These are phyloP conservation scores for Pyrocoelia pectoralis DNA, from an alignment of 2,888 invertebrate genomes.

Conservation along the genomic window DNA sequence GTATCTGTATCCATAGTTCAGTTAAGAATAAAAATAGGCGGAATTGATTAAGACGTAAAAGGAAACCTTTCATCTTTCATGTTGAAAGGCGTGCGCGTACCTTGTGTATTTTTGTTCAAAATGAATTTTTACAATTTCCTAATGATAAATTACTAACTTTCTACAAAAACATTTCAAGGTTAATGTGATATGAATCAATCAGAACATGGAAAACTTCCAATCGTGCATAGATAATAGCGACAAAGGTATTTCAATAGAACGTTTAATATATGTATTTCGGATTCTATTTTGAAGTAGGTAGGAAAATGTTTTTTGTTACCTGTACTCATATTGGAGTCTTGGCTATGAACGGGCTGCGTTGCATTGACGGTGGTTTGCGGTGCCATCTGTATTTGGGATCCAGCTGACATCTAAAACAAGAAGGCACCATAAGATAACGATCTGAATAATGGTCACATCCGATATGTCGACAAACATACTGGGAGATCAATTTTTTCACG, in stretches of 20 bases:
- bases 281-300: neutral
- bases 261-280: neutral
- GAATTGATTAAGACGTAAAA: no score
- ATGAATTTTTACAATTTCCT: neutral
- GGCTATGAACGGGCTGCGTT: slow-evolving; percentile 86
- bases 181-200: neutral
- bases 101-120: no score
- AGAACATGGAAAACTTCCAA: slow-evolving; percentile 1
- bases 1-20: no score
- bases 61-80: no score
- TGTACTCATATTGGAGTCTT: slow-evolving; percentile 98
- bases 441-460: slow-evolving; percentile 23
- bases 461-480: slow-evolving; percentile 25
- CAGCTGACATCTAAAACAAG: slow-evolving; percentile 87
- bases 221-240: neutral
- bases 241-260: no score
- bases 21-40: no score
- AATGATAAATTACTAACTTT: neutral
- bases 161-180: slow-evolving; percentile 1
- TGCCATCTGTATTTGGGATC: slow-evolving; percentile 97
- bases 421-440: slow-evolving; percentile 24
- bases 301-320: slow-evolving; percentile 64
- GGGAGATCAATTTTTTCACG: slow-evolving; percentile 47
- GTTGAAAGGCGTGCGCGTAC: no score
- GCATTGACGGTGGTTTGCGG: slow-evolving; percentile 90